Evolutionary conservation across 2,113 vertebrate genomes (phyloP).

Genomic region (Mastomys coucha): DNA sequence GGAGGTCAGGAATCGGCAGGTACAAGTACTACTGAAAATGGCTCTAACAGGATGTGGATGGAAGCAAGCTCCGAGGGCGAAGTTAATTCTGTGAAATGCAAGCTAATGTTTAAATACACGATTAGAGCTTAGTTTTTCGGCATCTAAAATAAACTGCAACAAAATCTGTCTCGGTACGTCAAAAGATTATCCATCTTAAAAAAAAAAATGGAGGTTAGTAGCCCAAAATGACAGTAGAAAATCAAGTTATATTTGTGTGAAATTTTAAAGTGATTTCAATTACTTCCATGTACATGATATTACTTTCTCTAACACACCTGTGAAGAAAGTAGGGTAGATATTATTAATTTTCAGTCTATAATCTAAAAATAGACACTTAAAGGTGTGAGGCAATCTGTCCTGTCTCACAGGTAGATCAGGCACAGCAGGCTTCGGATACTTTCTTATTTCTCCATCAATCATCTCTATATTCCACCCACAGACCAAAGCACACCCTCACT

Average conservation of each 20-base stretch:
- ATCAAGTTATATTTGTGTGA: not conserved
- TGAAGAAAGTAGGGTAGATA: not conserved
- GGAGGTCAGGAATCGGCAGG: not conserved
- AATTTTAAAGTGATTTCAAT: not conserved
- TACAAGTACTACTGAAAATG: not conserved
- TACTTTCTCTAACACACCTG: slow-evolving; percentile 23
- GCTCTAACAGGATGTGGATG: not conserved
- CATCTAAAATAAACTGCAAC: not conserved
- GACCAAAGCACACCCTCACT: not conserved
- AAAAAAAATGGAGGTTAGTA: slow-evolving; percentile 30
- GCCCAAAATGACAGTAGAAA: slow-evolving; percentile 40
- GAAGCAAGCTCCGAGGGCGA: not conserved
- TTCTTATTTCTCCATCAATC: not conserved
- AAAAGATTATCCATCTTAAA: slow-evolving; percentile 31
- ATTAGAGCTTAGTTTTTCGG: not conserved
- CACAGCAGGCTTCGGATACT: not conserved
- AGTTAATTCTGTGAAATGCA: not conserved
- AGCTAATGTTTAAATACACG: not conserved
- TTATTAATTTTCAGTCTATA: slow-evolving; percentile 37
- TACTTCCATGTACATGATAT: not conserved
- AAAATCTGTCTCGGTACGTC: not conserved
- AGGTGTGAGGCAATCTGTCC: not conserved
- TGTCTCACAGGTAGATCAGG: not conserved
- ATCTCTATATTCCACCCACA: not conserved
- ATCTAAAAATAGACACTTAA: slow-evolving; percentile 44